phyloP scores from a whole-genome alignment of 2,888 invertebrate genomes.

The Phania funesta region DNA sequence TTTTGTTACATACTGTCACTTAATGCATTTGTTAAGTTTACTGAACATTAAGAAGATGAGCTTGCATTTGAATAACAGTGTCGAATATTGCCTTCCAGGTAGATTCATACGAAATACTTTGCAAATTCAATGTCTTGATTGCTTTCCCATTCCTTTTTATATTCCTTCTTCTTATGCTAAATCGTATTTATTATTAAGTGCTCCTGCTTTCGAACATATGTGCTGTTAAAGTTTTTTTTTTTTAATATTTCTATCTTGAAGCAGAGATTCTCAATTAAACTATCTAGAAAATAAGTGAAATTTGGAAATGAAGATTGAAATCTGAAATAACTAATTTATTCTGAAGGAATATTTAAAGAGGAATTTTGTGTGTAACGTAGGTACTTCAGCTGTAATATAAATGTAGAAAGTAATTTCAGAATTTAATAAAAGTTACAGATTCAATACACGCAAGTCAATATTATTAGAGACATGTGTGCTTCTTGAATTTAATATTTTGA shows the following conservation, averaged over 20 bases:
- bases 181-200: conserved; percentile 51
- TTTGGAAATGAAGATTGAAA: too few relatives aligned
- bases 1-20: conserved; percentile 8
- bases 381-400: too few relatives aligned
- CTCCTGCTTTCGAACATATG: conserved; percentile 21
- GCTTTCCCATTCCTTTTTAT: conserved; percentile 13
- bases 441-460: too few relatives aligned
- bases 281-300: neutral
- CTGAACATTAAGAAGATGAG: conserved; percentile 27
- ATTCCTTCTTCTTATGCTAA: conserved; percentile 17
- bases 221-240: conserved; percentile 1
- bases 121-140: conserved; percentile 58
- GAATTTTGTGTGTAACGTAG: too few relatives aligned
- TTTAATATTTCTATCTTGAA: neutral
- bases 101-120: conserved; percentile 40
- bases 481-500: too few relatives aligned
- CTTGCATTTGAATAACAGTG: conserved; percentile 9
- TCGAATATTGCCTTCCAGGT: conserved; percentile 39
- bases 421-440: too few relatives aligned
- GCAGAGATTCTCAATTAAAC: conserved; percentile 5
- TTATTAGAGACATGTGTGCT: too few relatives aligned
- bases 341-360: too few relatives aligned
- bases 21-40: conserved; percentile 22
- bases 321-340: too few relatives aligned
- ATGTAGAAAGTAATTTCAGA: too few relatives aligned